Evolutionary conservation across 2,888 invertebrate species (phyloP).

Genomic region (Pachydiplax longipennis): DNA sequence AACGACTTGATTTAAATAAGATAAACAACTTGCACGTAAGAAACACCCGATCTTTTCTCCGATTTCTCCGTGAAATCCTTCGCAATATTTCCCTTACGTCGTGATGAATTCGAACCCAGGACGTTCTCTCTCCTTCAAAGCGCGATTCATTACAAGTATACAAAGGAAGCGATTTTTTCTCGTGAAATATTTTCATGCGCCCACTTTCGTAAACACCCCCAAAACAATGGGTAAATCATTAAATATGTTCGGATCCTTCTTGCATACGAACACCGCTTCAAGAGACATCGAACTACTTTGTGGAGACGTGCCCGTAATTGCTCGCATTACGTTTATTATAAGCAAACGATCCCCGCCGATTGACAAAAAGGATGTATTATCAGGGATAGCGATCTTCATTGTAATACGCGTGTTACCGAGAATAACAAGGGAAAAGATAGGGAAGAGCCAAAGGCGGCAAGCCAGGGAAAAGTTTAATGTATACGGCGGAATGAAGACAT

Average conservation of each 20-base stretch:
- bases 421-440: neutral
- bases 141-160: neutral
- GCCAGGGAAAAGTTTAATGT: neutral
- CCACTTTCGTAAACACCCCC: neutral
- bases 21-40: too few relatives aligned
- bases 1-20: too few relatives aligned
- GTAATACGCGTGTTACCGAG: neutral
- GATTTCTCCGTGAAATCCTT: too few relatives aligned
- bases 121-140: neutral
- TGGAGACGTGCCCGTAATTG: neutral
- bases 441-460: neutral
- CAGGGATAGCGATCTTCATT: neutral
- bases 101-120: too few relatives aligned
- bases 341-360: neutral
- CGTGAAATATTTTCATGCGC: neutral
- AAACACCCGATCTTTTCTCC: too few relatives aligned
- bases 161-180: neutral
- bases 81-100: too few relatives aligned
- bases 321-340: neutral
- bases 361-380: neutral
- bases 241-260: neutral
- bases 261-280: neutral
- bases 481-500: slow-evolving; percentile 3
- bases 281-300: neutral
- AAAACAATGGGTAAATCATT: neutral